Evolutionary conservation across 2,113 vertebrate genomes (phyloP).

Genomic region (Lethenteron reissneri): DNA sequence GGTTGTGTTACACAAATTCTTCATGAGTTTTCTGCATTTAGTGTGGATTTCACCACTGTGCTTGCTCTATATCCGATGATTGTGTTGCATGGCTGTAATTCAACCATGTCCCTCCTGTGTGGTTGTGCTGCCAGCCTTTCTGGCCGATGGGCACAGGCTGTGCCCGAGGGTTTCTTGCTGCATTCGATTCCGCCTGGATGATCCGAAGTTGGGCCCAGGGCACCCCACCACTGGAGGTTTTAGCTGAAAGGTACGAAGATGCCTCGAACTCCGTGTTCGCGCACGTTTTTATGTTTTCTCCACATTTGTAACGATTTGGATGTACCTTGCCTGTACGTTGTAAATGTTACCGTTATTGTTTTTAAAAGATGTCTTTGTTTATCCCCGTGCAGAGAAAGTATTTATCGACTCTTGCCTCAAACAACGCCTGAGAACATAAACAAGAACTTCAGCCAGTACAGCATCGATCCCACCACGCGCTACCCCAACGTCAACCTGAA

Average conservation of each 20-base stretch:
- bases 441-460: constrained; percentile 45
- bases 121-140: constrained; percentile 39
- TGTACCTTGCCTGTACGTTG: neutral
- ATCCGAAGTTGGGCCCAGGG: constrained; percentile 70
- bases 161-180: constrained; percentile 76
- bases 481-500: constrained; percentile 55
- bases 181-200: constrained; percentile 87
- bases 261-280: neutral
- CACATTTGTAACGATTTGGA: no score
- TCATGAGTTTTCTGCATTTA: no score
- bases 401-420: constrained; percentile 70
- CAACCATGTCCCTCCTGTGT: no score
- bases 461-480: constrained; percentile 53
- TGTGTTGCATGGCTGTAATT: no score
- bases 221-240: constrained; percentile 40
- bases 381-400: constrained; percentile 41
- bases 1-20: no score
- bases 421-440: constrained; percentile 69
- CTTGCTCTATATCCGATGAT: no score
- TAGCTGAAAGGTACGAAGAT: constrained; percentile 62
- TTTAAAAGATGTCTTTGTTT: neutral
- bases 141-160: constrained; percentile 98
- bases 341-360: neutral
- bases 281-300: no score
- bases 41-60: no score